Percentiles rank a stretch among this genome's conserved stretches.
Conservation (phyloP, 2,888 invertebrate species). For the Drosophila picticornis region DNA sequence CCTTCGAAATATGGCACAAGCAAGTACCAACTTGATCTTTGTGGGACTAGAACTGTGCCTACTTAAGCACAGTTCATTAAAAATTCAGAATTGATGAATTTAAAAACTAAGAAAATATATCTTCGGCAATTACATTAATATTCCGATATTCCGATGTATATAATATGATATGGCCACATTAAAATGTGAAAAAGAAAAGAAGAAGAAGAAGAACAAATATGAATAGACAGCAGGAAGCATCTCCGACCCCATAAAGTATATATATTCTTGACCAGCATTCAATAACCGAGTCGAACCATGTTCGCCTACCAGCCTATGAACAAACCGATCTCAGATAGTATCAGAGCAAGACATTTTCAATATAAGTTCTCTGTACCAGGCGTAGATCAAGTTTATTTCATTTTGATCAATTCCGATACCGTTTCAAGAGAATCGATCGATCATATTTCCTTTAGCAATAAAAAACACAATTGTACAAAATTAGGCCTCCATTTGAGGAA, state of each 20-base stretch:
- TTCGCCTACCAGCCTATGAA: too few species aligned
- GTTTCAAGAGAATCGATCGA: background rate
- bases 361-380: background rate
- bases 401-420: background rate
- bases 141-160: background rate
- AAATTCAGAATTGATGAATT: background rate
- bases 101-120: background rate
- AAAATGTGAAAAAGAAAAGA: background rate
- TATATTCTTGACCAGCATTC: background rate
- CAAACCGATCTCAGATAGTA: background rate
- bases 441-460: background rate
- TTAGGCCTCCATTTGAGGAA: background rate
- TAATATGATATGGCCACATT: background rate
- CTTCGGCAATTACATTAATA: background rate
- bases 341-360: too few species aligned
- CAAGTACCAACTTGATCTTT: background rate
- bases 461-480: background rate
- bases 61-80: background rate
- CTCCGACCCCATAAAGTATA: background rate
- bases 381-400: background rate
- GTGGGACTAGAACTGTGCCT: background rate
- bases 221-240: background rate
- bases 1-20: slow-evolving; percentile 1
- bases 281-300: background rate
- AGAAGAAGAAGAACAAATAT: too few species aligned